Percentiles rank a stretch among this genome's conserved stretches.
These are phyloP conservation scores for Rhyzopertha dominica DNA, from an alignment of 1,140 invertebrate species.

Conservation along the genomic window DNA sequence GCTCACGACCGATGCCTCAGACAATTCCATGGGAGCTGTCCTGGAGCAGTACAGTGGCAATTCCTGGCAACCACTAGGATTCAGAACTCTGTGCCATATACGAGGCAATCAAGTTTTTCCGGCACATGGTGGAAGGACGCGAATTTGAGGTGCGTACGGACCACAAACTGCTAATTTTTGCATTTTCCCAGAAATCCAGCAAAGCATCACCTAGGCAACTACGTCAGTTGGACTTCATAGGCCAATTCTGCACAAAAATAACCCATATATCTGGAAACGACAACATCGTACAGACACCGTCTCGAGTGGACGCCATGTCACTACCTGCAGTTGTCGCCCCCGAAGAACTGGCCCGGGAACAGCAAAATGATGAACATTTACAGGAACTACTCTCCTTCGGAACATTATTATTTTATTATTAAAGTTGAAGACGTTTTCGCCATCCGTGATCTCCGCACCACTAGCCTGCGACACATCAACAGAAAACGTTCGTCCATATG, in stretches of 20 bases:
- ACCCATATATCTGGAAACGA: conserved; percentile 34
- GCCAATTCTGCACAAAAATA: conserved; percentile 38
- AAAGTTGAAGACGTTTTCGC: too few relatives aligned
- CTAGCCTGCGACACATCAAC: conserved; percentile 25
- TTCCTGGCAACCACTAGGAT: conserved; percentile 15
- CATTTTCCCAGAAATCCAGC: conserved; percentile 16
- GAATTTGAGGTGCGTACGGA: conserved; percentile 23
- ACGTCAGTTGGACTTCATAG: conserved; percentile 32
- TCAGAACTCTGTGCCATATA: conserved; percentile 46
- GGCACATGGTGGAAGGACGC: conserved; percentile 27
- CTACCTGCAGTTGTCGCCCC: conserved; percentile 21
- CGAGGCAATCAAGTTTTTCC: conserved; percentile 28
- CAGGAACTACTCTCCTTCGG: not conserved
- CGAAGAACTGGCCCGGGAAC: not conserved
- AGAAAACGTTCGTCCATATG: conserved; percentile 22
- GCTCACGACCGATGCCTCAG: conserved; percentile 33
- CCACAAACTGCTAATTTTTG: conserved; percentile 24
- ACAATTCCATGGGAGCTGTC: conserved; percentile 27
- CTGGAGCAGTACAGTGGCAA: conserved; percentile 30
- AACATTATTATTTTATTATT: too few relatives aligned
- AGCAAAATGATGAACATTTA: conserved; percentile 9
- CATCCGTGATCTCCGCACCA: too few relatives aligned
- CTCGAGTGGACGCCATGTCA: conserved; percentile 24
- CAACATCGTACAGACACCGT: conserved; percentile 34
- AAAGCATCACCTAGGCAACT: conserved; percentile 30